Conservation (phyloP, 2,113 vertebrate genomes). For the Empidonax traillii region DNA sequence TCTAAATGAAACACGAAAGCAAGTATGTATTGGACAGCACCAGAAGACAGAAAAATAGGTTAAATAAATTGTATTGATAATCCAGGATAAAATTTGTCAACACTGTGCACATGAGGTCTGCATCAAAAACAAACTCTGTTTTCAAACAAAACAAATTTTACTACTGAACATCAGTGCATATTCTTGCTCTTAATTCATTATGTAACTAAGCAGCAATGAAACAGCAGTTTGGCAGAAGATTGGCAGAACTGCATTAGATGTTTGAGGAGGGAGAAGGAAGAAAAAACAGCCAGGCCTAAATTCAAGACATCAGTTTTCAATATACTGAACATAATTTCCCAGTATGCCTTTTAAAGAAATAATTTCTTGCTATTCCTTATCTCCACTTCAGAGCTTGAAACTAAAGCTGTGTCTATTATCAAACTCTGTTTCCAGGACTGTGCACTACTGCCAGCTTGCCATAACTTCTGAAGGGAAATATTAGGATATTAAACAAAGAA, state of each 20-base stretch:
- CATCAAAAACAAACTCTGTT: background rate
- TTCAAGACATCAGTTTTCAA: background rate
- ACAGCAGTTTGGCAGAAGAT: background rate
- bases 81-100: background rate
- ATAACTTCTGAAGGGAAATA: background rate
- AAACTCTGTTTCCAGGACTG: background rate
- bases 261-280: background rate
- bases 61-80: background rate
- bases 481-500: background rate
- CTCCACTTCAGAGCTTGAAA: background rate
- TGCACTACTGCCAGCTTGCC: background rate
- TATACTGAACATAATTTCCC: background rate
- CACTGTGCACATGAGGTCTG: accelerated
- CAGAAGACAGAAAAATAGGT: background rate
- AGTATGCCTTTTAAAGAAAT: background rate
- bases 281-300: background rate
- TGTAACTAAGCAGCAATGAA: background rate
- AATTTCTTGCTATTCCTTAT: background rate
- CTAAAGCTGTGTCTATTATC: background rate
- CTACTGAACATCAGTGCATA: background rate
- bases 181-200: background rate
- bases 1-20: background rate
- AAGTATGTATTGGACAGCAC: background rate
- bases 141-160: background rate
- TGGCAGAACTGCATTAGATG: background rate